phyloP scores from a whole-genome alignment of 2,797 vertebrate species.

The Staurois parvus region DNA sequence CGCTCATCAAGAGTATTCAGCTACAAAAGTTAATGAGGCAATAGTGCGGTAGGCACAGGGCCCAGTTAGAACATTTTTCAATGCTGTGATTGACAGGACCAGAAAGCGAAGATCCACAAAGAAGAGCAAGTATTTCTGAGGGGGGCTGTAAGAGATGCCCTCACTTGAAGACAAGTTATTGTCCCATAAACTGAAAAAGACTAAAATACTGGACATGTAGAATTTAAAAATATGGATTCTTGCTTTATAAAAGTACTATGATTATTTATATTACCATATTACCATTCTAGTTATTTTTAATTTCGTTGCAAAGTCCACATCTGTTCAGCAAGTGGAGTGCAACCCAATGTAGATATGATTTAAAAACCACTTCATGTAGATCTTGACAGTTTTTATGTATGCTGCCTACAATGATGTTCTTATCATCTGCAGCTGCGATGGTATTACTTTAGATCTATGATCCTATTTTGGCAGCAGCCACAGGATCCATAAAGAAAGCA shows the following conservation, averaged over 20 bases:
- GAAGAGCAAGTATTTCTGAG: too few species aligned
- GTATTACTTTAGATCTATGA: slow-evolving; percentile 27
- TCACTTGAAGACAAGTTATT: too few species aligned
- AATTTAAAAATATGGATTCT: background rate
- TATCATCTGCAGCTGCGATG: slow-evolving; percentile 22
- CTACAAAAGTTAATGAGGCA: too few species aligned
- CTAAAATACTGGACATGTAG: background rate
- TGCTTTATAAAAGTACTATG: too few species aligned
- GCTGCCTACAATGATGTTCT: slow-evolving; percentile 25
- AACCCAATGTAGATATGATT: background rate
- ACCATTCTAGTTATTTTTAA: background rate
- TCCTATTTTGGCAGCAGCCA: slow-evolving; percentile 2
- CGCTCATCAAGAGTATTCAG: too few species aligned
- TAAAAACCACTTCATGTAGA: slow-evolving; percentile 9
- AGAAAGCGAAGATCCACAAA: too few species aligned
- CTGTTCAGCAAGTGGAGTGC: background rate
- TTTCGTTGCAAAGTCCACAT: background rate
- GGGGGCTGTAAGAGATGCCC: too few species aligned
- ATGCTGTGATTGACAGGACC: too few species aligned
- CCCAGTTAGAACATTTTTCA: too few species aligned
- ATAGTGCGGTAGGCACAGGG: too few species aligned
- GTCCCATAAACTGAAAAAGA: too few species aligned
- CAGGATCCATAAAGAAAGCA: slow-evolving; percentile 36
- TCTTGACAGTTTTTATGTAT: slow-evolving; percentile 20
- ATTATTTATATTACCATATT: background rate